A percentile compares a stretch with the other conserved stretches of the same genome.
phyloP scores from a whole-genome alignment of 2,113 vertebrate species.

The Arizona elegans region DNA sequence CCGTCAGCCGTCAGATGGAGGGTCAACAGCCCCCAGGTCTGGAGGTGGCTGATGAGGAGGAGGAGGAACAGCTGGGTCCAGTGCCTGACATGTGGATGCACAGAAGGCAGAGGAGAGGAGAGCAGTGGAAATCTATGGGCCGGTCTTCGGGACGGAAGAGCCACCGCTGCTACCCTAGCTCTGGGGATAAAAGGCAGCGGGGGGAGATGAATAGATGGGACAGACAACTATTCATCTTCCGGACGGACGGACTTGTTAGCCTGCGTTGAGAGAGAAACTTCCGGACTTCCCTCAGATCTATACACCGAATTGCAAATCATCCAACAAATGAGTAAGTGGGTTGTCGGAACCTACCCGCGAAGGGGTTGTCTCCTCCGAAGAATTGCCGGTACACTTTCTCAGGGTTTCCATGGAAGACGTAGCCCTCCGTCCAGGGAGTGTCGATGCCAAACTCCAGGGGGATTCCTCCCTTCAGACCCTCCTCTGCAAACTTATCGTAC shows the following conservation, averaged over 20 bases:
- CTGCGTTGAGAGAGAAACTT: background rate
- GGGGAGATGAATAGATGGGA: too few relatives aligned
- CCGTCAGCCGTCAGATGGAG: too few relatives aligned
- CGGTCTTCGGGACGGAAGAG: too few relatives aligned
- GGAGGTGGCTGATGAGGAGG: too few relatives aligned
- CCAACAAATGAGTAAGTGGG: fast-evolving
- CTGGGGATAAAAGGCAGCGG: too few relatives aligned
- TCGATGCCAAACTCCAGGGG: constrained; percentile 72
- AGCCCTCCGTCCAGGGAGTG: constrained; percentile 82
- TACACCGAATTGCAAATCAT: background rate
- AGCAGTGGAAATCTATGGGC: too few relatives aligned
- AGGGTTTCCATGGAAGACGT: constrained; percentile 86
- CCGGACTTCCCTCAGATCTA: background rate
- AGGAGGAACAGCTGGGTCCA: too few relatives aligned
- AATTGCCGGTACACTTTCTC: constrained; percentile 87
- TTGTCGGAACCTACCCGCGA: constrained; percentile 71
- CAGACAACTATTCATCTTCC: too few relatives aligned
- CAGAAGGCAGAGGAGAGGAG: too few relatives aligned
- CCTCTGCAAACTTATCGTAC: constrained; percentile 92
- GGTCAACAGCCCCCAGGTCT: too few relatives aligned
- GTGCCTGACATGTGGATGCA: fast-evolving
- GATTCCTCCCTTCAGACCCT: constrained; percentile 88
- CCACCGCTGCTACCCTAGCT: too few relatives aligned
- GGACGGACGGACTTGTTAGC: too few relatives aligned
- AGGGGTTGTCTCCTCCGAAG: constrained; percentile 94